Base-by-base conservation (phyloP, 2,888 invertebrate species). In the Meteorus colon region DNA sequence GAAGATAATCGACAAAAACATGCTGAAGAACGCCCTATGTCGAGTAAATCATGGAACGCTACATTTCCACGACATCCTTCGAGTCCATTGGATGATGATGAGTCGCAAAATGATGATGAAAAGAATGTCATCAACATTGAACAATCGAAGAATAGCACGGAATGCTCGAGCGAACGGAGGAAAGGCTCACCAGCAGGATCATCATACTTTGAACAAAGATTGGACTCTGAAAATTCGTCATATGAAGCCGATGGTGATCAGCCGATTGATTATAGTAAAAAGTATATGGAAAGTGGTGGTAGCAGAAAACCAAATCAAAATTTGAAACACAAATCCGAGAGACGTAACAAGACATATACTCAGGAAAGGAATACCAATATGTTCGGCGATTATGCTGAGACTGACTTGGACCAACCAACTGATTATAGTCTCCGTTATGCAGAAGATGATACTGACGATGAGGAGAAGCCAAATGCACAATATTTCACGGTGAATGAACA, bases 371-470 rank as follows among this genome's bases (percentile, higher is more conserved):
- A 85, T 27, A 76, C 82, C 8, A 87, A 89, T 76, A 84, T 85
- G 0, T 90, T 88, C 75, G 92, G 93, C 1, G 94, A 95, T 87
- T 96, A 96, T 88, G 96, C 96, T 60, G 97, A 97, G 90, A 97
- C 96, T 0, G 97, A 97, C 90, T 90, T 97, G 69, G 97, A 97
- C 89, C 97, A 97, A 87, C 96, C 97, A 0, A 97, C 97, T 0
- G 96, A 98, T 90, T 98, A 96, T 86, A 97, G 97, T 81, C 90
- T 97, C 75, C 92, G 96, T 34, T 98, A 97, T 87, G 95, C 95
- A 0, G 97, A 97, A 88, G 95, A 95, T 82, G 95, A 95, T 85
- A 93, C 94, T 0, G 95, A 95, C 19, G 90, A 90, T 31, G 89
- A 90, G 14, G 87, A 89, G 59, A 88, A 89, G 65, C 83, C 85